Base-by-base conservation (phyloP, 2,888 invertebrate genomes). In the Lycaena phlaeas region DNA sequence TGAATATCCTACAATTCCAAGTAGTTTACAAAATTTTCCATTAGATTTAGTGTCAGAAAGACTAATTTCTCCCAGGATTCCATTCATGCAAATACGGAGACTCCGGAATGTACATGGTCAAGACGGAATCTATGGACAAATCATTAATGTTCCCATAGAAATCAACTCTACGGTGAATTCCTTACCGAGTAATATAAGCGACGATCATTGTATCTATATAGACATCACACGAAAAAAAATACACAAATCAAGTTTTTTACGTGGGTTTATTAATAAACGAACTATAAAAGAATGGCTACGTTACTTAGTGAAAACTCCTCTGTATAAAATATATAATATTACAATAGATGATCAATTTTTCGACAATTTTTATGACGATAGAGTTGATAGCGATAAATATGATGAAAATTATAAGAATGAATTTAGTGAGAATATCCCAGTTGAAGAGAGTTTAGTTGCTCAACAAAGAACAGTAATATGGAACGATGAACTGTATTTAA, bases 401-500 rank as follows among this genome's bases (percentile, higher is more conserved):
- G 6, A 6, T 9, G 22, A 22, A 2, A 9, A 22, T 22, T 2
- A 2, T 22, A 9, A 22, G 2, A 7, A 2, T 22, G 22, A 5
- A 22, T 4, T 18, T 18, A 4, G 3, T 4, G 18, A 18, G 5
- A 3, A 18, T 4, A 9, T 7, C 5, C 4, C 9, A 3, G 5
- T 9, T 3, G 9, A 7, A 2, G 22, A 22, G 2, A 22, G 9
- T 2, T 22, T 22, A 2, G 22, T 7, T 2, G 7, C 22, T 7
- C 22, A 22, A 9, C 22, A n/a, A n/a, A n/a, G n/a, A n/a, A n/a
- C n/a, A n/a, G n/a, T n/a, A n/a, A n/a, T n/a, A n/a, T 66, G 62
- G 63, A 56, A 62, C 40, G 58, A 64, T 47, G 58, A 62, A 7
- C 47, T 57, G 52, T 62, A 46, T 40, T 50, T 62, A 27, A 10